phyloP scores from a whole-genome alignment of 2,113 vertebrate species.

The Aleadryas rufinucha region DNA sequence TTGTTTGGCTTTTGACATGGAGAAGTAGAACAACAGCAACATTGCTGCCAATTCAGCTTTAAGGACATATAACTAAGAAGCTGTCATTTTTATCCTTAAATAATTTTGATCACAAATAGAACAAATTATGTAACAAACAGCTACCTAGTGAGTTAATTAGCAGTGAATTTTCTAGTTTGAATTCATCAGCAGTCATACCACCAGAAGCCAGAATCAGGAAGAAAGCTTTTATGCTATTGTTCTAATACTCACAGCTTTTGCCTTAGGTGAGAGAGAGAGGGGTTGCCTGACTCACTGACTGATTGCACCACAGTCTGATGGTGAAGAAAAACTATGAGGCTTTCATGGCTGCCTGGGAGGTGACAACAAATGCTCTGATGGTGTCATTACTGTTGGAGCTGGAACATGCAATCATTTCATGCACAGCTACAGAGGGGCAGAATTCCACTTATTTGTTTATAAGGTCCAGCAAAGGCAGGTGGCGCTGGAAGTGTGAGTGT shows the following conservation, averaged over 20 bases:
- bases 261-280: not conserved
- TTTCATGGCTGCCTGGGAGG: not conserved
- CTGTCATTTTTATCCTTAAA: not conserved
- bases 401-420: not conserved
- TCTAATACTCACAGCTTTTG: not conserved
- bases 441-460: not conserved
- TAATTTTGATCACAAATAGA: not conserved
- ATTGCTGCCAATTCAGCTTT: not conserved
- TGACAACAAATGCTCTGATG: not conserved
- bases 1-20: not conserved
- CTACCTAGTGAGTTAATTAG: not conserved
- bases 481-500: not conserved
- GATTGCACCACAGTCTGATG: not conserved
- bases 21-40: not conserved
- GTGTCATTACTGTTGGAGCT: not conserved
- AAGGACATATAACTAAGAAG: not conserved
- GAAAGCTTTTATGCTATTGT: not conserved
- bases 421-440: not conserved
- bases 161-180: not conserved
- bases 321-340: not conserved
- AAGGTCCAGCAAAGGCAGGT: not conserved
- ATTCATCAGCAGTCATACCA: not conserved
- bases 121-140: not conserved
- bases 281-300: not conserved
- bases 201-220: not conserved